A percentile compares a stretch with the other conserved stretches of the same genome.
Conservation (phyloP, 2,888 invertebrate species). For the Neuroscelio doddi region DNA sequence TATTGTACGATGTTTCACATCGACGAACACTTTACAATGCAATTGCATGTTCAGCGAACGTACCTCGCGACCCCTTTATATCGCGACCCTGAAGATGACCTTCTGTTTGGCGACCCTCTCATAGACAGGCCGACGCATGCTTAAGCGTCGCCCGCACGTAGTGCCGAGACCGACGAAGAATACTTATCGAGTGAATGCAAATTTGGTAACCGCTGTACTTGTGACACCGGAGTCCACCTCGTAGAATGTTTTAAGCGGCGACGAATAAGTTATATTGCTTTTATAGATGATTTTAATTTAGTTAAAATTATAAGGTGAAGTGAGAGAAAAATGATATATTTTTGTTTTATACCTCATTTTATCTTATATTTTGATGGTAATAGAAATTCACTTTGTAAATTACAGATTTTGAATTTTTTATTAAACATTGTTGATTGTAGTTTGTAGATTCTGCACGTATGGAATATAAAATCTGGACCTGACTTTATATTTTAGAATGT, state of each 20-base stretch:
- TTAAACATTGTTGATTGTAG: too few relatives aligned
- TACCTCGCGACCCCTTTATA: conserved; percentile 34
- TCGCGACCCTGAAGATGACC: conserved; percentile 43
- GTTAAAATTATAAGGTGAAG: too few relatives aligned
- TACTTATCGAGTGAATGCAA: conserved; percentile 46
- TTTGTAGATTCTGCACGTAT: too few relatives aligned
- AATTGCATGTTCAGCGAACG: conserved; percentile 30
- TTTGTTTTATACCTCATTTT: too few relatives aligned
- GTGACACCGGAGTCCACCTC: conserved; percentile 36
- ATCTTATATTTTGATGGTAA: too few relatives aligned
- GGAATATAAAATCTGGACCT: too few relatives aligned
- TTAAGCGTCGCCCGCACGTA: conserved; percentile 40
- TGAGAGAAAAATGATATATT: too few relatives aligned
- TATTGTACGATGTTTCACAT: conserved; percentile 27
- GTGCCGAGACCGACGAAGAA: conserved; percentile 41
- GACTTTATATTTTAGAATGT: too few relatives aligned
- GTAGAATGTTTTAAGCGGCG: conserved; percentile 19
- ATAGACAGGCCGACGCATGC: conserved; percentile 19
- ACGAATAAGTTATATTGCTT: too few relatives aligned
- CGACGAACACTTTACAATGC: conserved; percentile 36
- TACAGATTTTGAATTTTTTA: too few relatives aligned
- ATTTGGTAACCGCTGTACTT: conserved; percentile 25
- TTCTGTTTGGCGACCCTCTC: conserved; percentile 42
- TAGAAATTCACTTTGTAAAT: too few relatives aligned
- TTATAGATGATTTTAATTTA: too few relatives aligned